These are phyloP conservation scores for Eristalinus aeneus DNA, from an alignment of 2,888 invertebrate species.

Conservation along the genomic window DNA sequence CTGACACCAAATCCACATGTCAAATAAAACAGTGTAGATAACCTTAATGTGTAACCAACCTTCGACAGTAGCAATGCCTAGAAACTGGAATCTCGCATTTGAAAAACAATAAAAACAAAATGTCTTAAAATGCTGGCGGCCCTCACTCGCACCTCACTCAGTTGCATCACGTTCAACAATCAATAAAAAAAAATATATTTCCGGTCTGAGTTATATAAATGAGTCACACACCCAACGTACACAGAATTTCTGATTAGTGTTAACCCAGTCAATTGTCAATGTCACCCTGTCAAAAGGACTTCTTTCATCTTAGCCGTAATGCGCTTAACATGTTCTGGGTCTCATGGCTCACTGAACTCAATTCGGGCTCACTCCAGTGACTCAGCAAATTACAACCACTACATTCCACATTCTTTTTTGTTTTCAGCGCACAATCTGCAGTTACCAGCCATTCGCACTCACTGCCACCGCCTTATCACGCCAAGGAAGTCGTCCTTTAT, in stretches of 20 bases:
- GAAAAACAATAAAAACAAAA: no score
- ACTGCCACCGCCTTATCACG: constrained; percentile 27
- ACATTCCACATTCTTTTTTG: neutral
- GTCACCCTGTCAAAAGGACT: neutral
- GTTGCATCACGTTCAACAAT: neutral
- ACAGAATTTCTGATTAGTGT: neutral
- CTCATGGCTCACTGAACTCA: constrained; percentile 1
- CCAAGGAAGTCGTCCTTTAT: constrained; percentile 63
- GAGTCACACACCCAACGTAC: neutral
- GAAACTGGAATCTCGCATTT: no score
- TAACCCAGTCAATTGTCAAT: constrained; percentile 3
- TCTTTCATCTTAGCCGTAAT: neutral
- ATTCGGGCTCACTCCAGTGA: constrained; percentile 13
- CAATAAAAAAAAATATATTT: neutral
- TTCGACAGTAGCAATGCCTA: no score
- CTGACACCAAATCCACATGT: no score
- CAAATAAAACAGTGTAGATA: no score
- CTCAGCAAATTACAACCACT: neutral
- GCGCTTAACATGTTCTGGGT: neutral
- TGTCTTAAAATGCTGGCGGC: no score
- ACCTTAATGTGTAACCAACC: no score
- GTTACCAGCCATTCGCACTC: neutral
- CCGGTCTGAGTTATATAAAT: neutral
- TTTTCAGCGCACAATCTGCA: constrained; percentile 1
- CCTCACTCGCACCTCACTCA: no score